These are phyloP conservation scores for Fulica atra DNA, from an alignment of 2,113 vertebrate species.

Conservation along the genomic window DNA sequence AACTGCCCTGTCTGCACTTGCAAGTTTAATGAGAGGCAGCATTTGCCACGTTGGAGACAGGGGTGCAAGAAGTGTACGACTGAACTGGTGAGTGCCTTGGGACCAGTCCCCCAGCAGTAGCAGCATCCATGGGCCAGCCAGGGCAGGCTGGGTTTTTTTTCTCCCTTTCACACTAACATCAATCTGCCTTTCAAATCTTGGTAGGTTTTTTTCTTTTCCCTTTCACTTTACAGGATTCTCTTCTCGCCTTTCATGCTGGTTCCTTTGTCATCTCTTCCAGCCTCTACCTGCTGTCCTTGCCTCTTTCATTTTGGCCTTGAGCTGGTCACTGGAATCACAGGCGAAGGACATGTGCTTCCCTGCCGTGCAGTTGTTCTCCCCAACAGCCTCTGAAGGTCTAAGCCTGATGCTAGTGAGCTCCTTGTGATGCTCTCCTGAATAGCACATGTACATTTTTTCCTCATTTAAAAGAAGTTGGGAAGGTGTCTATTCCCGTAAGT, in stretches of 20 bases:
- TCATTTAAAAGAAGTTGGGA: neutral
- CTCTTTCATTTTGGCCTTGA: neutral
- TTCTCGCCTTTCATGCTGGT: neutral
- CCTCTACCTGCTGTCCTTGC: neutral
- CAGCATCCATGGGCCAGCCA: neutral
- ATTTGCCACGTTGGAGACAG: neutral
- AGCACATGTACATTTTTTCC: neutral
- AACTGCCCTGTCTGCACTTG: neutral
- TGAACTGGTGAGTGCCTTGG: neutral
- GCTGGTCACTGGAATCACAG: neutral
- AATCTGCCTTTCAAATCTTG: neutral
- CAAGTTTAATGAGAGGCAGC: neutral
- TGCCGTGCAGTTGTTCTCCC: neutral
- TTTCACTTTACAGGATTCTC: neutral
- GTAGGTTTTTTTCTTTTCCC: neutral
- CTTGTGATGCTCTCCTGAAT: neutral
- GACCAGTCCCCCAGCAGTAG: neutral
- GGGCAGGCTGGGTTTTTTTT: neutral
- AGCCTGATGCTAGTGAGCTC: neutral
- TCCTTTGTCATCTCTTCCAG: neutral
- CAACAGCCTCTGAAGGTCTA: neutral
- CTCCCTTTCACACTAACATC: neutral
- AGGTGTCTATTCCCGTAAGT: neutral
- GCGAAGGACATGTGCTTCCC: neutral
- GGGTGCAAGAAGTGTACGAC: neutral